Conservation (phyloP, 2,888 invertebrate genomes). For the Atherix ibis region DNA sequence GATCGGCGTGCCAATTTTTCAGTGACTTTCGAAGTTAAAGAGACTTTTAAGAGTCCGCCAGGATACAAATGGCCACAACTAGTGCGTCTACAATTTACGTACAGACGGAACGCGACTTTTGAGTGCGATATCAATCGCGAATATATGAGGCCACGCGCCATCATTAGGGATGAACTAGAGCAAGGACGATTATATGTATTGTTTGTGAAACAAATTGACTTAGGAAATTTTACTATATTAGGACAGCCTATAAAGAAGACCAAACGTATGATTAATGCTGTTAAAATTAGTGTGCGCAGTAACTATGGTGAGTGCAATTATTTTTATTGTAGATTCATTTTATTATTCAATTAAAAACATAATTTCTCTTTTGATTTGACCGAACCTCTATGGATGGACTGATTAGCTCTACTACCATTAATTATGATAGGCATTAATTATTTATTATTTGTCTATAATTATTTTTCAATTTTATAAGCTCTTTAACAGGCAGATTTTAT, state of each 20-base stretch:
- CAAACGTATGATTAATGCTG: slow-evolving; percentile 24
- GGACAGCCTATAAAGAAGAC: slow-evolving; percentile 31
- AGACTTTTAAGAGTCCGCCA: slow-evolving; percentile 43
- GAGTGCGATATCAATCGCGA: slow-evolving; percentile 33
- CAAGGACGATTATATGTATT: slow-evolving; percentile 28
- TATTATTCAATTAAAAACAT: too few species aligned
- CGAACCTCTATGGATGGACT: too few species aligned
- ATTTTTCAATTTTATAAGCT: too few species aligned
- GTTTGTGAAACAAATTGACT: slow-evolving; percentile 31
- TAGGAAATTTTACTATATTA: slow-evolving; percentile 31
- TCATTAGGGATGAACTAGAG: slow-evolving; percentile 27
- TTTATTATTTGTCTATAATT: too few species aligned
- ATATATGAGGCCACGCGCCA: slow-evolving; percentile 25
- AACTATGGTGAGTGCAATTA: slow-evolving; percentile 33
- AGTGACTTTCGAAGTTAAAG: slow-evolving; percentile 48
- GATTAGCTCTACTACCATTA: too few species aligned
- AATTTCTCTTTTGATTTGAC: too few species aligned
- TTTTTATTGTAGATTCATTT: too few species aligned
- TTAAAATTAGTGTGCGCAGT: slow-evolving; percentile 30
- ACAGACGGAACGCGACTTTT: slow-evolving; percentile 23
- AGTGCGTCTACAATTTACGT: slow-evolving; percentile 28
- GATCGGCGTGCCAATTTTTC: slow-evolving; percentile 42
- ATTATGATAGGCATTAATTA: too few species aligned
- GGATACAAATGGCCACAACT: slow-evolving; percentile 26
- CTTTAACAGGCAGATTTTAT: too few species aligned